A percentile compares a stretch with the other conserved stretches of the same genome.
Evolutionary conservation across 2,888 invertebrate genomes (phyloP).

Genomic region (Leistus spinibarbis): DNA sequence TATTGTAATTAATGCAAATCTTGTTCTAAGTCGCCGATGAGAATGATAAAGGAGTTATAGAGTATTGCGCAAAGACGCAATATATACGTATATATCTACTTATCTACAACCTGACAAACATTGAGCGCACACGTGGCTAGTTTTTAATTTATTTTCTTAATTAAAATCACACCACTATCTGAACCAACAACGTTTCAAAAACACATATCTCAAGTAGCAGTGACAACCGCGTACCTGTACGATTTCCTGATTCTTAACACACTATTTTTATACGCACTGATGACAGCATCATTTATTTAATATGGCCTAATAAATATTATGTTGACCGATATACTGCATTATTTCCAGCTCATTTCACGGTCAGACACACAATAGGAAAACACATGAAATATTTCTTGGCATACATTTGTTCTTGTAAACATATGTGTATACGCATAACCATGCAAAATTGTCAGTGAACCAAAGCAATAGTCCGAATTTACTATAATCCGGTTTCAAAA

Average conservation of each 20-base stretch:
- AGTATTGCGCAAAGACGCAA: background rate
- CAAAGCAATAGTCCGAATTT: no score
- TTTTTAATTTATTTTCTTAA: background rate
- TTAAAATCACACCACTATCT: background rate
- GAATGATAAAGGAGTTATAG: background rate
- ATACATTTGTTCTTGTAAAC: background rate
- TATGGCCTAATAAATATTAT: no score
- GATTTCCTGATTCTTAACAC: background rate
- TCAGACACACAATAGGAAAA: no score
- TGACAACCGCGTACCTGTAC: background rate
- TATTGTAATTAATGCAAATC: background rate
- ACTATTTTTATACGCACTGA: no score
- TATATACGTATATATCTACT: background rate
- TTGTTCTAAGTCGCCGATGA: background rate
- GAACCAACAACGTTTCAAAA: background rate
- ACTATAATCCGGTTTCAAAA: no score
- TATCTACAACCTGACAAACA: background rate
- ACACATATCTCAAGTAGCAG: background rate
- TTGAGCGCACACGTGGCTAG: background rate
- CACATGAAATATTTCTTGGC: background rate
- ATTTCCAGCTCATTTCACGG: no score
- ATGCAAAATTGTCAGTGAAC: background rate
- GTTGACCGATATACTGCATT: no score
- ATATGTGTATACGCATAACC: background rate
- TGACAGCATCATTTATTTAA: no score